These are phyloP conservation scores for Aulostomus chinensis DNA, from an alignment of 2,797 vertebrate genomes.

Conservation along the genomic window DNA sequence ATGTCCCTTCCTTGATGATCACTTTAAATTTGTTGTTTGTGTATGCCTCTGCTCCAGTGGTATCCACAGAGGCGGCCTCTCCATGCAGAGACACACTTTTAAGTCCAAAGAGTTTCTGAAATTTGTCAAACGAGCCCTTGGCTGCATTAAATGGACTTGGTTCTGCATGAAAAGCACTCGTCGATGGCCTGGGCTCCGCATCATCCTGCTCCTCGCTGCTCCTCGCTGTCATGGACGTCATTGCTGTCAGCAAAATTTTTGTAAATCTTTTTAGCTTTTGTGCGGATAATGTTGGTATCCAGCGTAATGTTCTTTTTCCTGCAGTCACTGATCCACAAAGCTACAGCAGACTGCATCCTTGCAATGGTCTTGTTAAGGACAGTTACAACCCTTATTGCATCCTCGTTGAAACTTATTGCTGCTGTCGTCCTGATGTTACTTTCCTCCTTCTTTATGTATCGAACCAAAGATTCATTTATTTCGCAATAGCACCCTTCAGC, in stretches of 20 bases:
- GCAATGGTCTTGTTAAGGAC: conserved; percentile 9
- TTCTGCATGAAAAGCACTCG: too few species aligned
- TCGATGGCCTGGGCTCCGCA: background rate
- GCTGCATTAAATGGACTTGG: conserved; percentile 12
- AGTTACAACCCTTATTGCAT: conserved; percentile 18
- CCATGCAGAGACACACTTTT: conserved; percentile 22
- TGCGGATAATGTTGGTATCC: background rate
- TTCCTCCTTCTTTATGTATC: conserved; percentile 14
- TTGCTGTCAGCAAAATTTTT: background rate
- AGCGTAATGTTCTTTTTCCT: conserved; percentile 27
- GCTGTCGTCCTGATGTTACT: conserved; percentile 16
- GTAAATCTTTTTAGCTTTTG: background rate
- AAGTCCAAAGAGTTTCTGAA: conserved; percentile 28
- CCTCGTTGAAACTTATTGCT: conserved; percentile 16
- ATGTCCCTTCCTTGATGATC: conserved; percentile 1
- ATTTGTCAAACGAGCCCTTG: conserved; percentile 28
- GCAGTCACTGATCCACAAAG: conserved; percentile 25
- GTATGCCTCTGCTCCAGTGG: background rate
- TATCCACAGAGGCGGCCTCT: background rate
- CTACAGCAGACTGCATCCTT: conserved; percentile 29
- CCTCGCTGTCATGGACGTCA: background rate
- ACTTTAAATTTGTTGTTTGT: background rate
- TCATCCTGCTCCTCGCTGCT: background rate
- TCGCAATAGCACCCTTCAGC: background rate
- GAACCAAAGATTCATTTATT: conserved; percentile 2